Conservation (phyloP, 2,113 vertebrate species). For the Grallaria varia region DNA sequence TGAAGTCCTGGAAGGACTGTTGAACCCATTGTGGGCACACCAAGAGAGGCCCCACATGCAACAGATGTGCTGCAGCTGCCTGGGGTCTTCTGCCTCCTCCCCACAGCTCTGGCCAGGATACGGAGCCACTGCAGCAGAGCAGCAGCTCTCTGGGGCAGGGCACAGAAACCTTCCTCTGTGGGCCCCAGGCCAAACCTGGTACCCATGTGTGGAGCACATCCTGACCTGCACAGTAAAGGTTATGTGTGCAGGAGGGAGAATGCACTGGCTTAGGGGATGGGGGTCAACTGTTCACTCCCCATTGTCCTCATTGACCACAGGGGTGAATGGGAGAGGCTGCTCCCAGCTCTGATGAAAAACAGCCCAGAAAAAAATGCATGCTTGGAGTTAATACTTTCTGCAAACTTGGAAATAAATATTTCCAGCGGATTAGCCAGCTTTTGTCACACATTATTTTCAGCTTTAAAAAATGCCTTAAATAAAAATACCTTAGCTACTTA, state of each 20-base stretch:
- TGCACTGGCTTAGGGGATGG: accelerated
- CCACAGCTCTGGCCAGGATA: background rate
- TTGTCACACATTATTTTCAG: slow-evolving; percentile 12
- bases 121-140: background rate
- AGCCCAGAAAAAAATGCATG: background rate
- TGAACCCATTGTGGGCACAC: no score
- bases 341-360: background rate
- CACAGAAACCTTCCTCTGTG: background rate
- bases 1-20: background rate
- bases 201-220: accelerated
- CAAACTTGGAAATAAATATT: slow-evolving; percentile 3
- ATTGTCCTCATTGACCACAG: accelerated
- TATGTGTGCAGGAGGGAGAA: background rate
- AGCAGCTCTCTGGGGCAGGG: background rate
- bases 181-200: accelerated
- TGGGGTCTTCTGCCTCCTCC: background rate
- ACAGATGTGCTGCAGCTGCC: background rate
- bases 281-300: background rate
- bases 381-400: slow-evolving; percentile 17
- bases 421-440: slow-evolving; percentile 33
- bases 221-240: accelerated
- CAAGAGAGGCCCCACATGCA: background rate
- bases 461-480: background rate
- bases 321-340: background rate
- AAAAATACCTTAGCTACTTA: background rate